Base-by-base conservation (phyloP, 2,888 invertebrate species). In the Ochlodes sylvanus region DNA sequence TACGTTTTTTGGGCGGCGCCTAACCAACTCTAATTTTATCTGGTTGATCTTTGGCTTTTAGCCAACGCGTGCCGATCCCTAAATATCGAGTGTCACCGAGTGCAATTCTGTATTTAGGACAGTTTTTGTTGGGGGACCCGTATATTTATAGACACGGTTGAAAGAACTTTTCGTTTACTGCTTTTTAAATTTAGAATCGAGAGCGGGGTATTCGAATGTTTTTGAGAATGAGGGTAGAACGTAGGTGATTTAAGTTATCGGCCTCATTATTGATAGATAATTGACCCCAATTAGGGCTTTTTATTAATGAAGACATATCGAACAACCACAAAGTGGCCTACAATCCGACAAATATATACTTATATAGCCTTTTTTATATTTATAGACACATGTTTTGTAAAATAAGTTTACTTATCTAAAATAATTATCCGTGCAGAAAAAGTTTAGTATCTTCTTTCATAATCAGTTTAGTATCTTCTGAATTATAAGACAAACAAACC, bases 41-140 rank as follows among this genome's bases (percentile, higher is more conserved):
- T 73, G 73, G 38, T 57, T 84, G 85, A 88, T 87, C 86, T 63
- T 81, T 90, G 91, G 92, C 88, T 70, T 60, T 12, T 6, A 5
- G 81, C 92, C 92, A 91, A 81, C 74, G 78, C 76, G 88, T 89
- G 84, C 86, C 83, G 85, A 84, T 87, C 85, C 79, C 80, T 85
- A 89, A 88, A 90, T 89, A 88, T 84, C 76, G 70, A 67, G 69
- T 89, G 90, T 90, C 89, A 79, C 86, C 66, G 66, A 78, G 66
- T 88, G 88, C 89, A 85, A 85, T 88, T 87, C 86, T 85, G 87
- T 83, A 90, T 90, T 86, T 84, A 87, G 89, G 87, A 86, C 89
- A 83, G 79, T 83, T 88, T 67, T 88, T 85, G 82, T 85, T 83
- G 85, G 89, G 88, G 89, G 86, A 84, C 70, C 55, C n/a, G 62